Evolutionary conservation across 2,888 invertebrate genomes (phyloP).

Genomic region (Gryllus longicercus): DNA sequence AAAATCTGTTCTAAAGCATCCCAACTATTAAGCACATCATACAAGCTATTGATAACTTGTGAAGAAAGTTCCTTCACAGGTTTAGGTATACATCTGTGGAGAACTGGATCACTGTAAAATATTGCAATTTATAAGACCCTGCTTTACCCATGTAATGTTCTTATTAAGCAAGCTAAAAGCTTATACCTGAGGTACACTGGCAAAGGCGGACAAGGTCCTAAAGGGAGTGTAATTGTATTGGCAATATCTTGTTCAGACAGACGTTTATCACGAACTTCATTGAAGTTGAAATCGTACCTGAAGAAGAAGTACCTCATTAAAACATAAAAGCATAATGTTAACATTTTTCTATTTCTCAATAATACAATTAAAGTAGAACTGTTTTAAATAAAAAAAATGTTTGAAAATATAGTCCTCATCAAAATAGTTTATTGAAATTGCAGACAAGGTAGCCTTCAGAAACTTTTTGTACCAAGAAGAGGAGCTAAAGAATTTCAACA

Average conservation of each 20-base stretch:
- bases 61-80: conserved; percentile 62
- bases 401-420: too few relatives aligned
- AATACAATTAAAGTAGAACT: too few relatives aligned
- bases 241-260: conserved; percentile 22
- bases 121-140: not conserved
- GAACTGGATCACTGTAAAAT: conserved; percentile 62
- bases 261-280: conserved; percentile 12
- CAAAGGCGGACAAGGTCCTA: conserved; percentile 74
- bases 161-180: conserved; percentile 25
- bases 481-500: too few relatives aligned
- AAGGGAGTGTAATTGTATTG: conserved; percentile 44
- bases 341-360: too few relatives aligned
- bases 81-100: conserved; percentile 85
- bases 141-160: conserved; percentile 27
- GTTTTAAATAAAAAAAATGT: too few relatives aligned
- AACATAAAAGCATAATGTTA: too few relatives aligned
- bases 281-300: conserved; percentile 38
- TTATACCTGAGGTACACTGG: conserved; percentile 71
- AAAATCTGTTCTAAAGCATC: conserved; percentile 84
- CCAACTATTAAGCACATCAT: conserved; percentile 80
- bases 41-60: conserved; percentile 66
- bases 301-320: conserved; percentile 26
- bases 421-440: too few relatives aligned
- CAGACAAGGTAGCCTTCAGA: too few relatives aligned
- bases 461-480: too few relatives aligned